Base-by-base conservation (phyloP, 2,797 vertebrate species). In the Acanthurus tractus region DNA sequence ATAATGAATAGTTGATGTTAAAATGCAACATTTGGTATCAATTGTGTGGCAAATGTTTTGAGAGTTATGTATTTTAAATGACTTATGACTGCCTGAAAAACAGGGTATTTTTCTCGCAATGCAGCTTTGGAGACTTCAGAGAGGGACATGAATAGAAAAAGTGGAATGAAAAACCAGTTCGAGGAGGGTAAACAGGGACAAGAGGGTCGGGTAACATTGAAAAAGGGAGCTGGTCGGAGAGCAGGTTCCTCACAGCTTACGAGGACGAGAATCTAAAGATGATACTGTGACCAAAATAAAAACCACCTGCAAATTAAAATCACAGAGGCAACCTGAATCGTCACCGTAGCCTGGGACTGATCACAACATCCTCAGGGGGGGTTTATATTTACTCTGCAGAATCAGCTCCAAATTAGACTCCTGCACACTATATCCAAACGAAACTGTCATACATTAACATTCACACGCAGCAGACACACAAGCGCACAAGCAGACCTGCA, bases 231-330 rank as follows among this genome's bases (percentile, higher is more conserved):
- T 76, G 48, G 29, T 63, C 46, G 0, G 38, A 54, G 63, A 34
- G 6, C 29, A 34, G 5, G 29, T 34, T 49, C 83, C 73, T 86
- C 66, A 80, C 67, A 77, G 59, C 66, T 76, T 44, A 81, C 70
- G 53, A 72, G 18, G 67, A 68, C 65, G 53, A 70, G 62, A 85
- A 87, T 83, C 79, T 55, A 62, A 83, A 85, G 84, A 90, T 79
- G 85, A 91, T 86, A 83, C 76, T 87, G 78, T 84, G 52, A 55
- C 72, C 67, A 48, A 85, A 92, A 93, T 89, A 56, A 86, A 88
- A 93, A 91, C 81, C 91, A 92, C 79, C 87, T 91, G 91, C 29
- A 25, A 64, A 64, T 71, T 64, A 66, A 79, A 81, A 81, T 70
- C 29, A 34, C 53, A 49, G 22, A 78, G 63, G 81, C 80, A 79